Conservation (phyloP, 1,140 invertebrate genomes). For the Ptiloglossa arizonensis region DNA sequence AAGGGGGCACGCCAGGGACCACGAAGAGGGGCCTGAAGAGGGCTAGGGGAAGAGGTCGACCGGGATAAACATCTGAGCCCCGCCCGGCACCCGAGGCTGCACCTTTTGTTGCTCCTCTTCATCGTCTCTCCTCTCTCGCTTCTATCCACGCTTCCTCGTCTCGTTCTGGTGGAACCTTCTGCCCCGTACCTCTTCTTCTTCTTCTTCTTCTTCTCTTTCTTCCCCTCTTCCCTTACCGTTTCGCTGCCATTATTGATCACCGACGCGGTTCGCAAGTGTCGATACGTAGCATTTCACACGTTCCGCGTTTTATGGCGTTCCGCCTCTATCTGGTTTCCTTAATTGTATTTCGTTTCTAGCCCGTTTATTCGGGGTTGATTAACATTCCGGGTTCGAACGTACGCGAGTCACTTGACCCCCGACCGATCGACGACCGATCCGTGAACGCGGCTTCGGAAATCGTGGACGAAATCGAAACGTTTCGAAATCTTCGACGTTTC, state of each 20-base stretch:
- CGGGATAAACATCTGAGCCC: constrained; percentile 82
- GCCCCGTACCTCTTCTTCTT: constrained; percentile 52
- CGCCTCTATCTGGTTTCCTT: constrained; percentile 63
- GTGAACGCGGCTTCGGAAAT: neutral
- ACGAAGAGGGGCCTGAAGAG: constrained; percentile 62
- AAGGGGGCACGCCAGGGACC: constrained; percentile 67
- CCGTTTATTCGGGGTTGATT: constrained; percentile 27
- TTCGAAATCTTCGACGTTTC: too few relatives aligned
- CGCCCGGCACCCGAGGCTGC: constrained; percentile 80
- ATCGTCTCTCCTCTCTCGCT: constrained; percentile 65
- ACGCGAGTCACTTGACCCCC: neutral
- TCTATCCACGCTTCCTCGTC: constrained; percentile 65
- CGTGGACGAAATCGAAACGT: too few relatives aligned
- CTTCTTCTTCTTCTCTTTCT: constrained; percentile 52
- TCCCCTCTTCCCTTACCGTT: constrained; percentile 37
- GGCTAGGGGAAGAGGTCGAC: constrained; percentile 77
- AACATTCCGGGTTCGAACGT: neutral
- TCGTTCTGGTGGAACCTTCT: constrained; percentile 40
- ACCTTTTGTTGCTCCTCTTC: constrained; percentile 74
- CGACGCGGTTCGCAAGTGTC: constrained; percentile 40
- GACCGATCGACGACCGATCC: too few relatives aligned
- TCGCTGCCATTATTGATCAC: constrained; percentile 63
- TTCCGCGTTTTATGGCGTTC: constrained; percentile 59
- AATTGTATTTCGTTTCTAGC: constrained; percentile 57
- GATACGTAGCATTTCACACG: constrained; percentile 63